These are phyloP conservation scores for Ariopsis seemanni DNA, from an alignment of 2,113 vertebrate genomes.

Conservation along the genomic window DNA sequence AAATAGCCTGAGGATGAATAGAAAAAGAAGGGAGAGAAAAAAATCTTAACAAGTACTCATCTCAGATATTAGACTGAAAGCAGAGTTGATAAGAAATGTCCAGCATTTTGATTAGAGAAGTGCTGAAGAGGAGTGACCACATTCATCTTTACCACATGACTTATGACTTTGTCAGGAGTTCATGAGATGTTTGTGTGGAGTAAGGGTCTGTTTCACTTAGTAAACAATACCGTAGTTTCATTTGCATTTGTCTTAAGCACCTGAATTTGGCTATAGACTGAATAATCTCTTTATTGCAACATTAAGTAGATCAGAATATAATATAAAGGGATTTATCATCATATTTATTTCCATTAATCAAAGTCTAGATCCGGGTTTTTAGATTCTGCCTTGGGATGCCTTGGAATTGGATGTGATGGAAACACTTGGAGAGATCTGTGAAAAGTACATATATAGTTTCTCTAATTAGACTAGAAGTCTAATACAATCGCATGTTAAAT, in stretches of 20 bases:
- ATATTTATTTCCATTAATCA: background rate
- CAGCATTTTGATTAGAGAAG: constrained; percentile 35
- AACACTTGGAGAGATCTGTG: background rate
- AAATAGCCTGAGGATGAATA: constrained; percentile 65
- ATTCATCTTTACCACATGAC: constrained; percentile 30
- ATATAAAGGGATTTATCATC: background rate
- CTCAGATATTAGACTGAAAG: constrained; percentile 49
- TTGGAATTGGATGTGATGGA: background rate
- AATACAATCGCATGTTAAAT: background rate
- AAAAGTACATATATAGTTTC: background rate
- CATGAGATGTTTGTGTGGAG: background rate
- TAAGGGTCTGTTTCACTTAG: background rate
- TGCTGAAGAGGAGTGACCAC: constrained; percentile 12
- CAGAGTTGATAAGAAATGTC: constrained; percentile 44
- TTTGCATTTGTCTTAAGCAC: background rate
- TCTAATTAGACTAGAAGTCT: background rate
- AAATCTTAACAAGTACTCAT: constrained; percentile 50
- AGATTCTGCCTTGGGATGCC: background rate
- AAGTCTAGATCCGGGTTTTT: background rate
- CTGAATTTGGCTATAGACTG: background rate
- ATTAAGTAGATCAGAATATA: background rate
- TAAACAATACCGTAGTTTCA: background rate
- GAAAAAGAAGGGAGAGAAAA: constrained; percentile 14
- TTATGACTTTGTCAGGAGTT: background rate
- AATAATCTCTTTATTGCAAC: background rate